phyloP scores from a whole-genome alignment of 2,888 invertebrate species.

The Teleiodes luculella region DNA sequence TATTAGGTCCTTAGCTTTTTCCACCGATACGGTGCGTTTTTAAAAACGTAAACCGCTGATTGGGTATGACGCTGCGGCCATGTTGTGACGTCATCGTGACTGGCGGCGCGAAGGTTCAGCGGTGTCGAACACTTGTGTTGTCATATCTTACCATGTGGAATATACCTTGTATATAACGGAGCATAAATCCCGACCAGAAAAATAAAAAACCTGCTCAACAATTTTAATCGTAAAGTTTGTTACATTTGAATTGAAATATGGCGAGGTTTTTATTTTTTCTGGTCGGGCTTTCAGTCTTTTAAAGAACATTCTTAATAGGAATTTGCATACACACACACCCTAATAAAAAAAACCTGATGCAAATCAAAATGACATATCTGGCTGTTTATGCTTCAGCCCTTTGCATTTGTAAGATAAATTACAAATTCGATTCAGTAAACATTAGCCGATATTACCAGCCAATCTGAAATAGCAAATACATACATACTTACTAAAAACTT shows the following conservation, averaged over 20 bases:
- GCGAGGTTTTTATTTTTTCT: too few relatives aligned
- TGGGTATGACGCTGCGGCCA: slow-evolving; percentile 34
- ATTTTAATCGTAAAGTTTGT: too few relatives aligned
- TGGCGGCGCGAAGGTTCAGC: background rate
- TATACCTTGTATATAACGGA: background rate
- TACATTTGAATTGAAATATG: too few relatives aligned
- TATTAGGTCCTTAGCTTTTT: background rate
- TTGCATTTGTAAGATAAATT: too few relatives aligned
- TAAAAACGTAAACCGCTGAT: slow-evolving; percentile 29
- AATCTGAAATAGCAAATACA: background rate
- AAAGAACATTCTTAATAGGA: too few relatives aligned
- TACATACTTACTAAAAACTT: too few relatives aligned
- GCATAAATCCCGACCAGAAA: too few relatives aligned
- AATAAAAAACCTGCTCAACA: too few relatives aligned
- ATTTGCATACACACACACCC: background rate
- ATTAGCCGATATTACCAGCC: too few relatives aligned
- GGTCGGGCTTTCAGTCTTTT: too few relatives aligned
- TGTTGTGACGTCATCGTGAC: slow-evolving; percentile 35
- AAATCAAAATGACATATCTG: background rate
- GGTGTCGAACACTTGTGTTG: background rate
- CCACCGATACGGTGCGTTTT: background rate
- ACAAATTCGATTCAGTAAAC: too few relatives aligned
- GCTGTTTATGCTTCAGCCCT: too few relatives aligned
- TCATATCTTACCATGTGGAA: background rate
- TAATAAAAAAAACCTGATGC: background rate